A percentile compares a stretch with the other conserved stretches of the same genome.
phyloP scores from a whole-genome alignment of 2,113 vertebrate genomes.

The Calypte anna region DNA sequence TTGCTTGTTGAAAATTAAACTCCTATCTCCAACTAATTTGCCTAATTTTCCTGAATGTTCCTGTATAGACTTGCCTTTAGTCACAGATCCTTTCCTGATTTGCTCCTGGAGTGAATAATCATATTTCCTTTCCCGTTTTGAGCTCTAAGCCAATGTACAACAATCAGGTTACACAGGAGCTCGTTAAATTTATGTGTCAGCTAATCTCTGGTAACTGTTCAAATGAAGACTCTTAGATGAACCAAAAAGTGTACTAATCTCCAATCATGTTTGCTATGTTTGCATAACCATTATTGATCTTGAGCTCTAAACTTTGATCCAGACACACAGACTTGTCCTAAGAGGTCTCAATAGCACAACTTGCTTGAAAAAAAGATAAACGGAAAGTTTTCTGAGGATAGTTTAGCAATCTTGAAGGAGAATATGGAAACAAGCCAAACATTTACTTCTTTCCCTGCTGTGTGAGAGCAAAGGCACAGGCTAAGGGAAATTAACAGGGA shows the following conservation, averaged over 20 bases:
- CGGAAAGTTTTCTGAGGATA: not conserved
- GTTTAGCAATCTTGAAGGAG: not conserved
- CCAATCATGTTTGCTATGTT: not conserved
- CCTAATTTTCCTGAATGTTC: conserved; percentile 27
- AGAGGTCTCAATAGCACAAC: not conserved
- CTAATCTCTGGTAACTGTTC: not conserved
- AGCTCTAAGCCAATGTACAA: not conserved
- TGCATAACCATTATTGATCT: not conserved
- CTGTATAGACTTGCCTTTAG: conserved; percentile 45
- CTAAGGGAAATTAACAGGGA: not conserved
- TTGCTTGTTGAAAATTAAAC: conserved; percentile 19
- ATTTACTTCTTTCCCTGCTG: not conserved
- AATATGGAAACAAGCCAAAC: not conserved
- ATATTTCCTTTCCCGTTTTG: not conserved
- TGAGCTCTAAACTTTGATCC: not conserved
- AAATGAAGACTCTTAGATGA: not conserved
- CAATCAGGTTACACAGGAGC: not conserved
- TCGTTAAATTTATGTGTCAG: not conserved
- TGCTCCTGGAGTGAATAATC: not conserved
- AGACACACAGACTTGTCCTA: not conserved
- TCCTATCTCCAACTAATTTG: conserved; percentile 21
- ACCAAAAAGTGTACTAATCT: not conserved
- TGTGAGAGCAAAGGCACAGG: not conserved
- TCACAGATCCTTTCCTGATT: conserved; percentile 6
- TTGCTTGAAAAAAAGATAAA: not conserved